phyloP scores from a whole-genome alignment of 2,888 invertebrate species.

The Acleris sparsana region DNA sequence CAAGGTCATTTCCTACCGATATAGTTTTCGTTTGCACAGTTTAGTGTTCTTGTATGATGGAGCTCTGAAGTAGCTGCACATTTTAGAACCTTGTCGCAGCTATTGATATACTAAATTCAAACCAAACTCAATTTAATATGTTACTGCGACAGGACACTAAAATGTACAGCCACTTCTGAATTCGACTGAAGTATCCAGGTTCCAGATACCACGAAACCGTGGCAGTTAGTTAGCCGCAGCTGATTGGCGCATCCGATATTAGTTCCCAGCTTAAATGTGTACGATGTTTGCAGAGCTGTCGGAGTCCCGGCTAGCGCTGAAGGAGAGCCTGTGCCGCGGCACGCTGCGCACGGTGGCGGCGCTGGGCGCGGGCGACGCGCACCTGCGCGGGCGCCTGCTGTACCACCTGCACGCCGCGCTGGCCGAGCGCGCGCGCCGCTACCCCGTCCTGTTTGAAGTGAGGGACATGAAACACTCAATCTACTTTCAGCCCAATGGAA shows the following conservation, averaged over 20 bases:
- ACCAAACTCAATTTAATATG: too few relatives aligned
- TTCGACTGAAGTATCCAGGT: too few relatives aligned
- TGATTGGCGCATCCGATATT: neutral
- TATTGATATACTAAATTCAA: too few relatives aligned
- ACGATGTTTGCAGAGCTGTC: constrained; percentile 78
- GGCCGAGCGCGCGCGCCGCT: constrained; percentile 78
- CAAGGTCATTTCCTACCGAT: too few relatives aligned
- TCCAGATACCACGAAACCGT: too few relatives aligned
- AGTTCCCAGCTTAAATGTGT: neutral
- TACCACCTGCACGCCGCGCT: constrained; percentile 81
- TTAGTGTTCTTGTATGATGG: too few relatives aligned
- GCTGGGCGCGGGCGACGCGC: constrained; percentile 83
- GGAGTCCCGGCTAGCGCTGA: constrained; percentile 80
- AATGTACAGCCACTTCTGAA: too few relatives aligned
- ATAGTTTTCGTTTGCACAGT: too few relatives aligned
- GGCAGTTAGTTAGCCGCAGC: neutral
- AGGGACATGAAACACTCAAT: constrained; percentile 5
- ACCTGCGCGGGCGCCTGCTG: constrained; percentile 76
- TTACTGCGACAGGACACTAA: too few relatives aligned
- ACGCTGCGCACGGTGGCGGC: constrained; percentile 81
- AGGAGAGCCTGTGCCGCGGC: constrained; percentile 85
- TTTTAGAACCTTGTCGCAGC: too few relatives aligned
- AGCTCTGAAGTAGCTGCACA: too few relatives aligned
- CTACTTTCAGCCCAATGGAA: too few relatives aligned
- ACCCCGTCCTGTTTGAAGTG: constrained; percentile 73